Evolutionary conservation across 2,888 invertebrate genomes (phyloP).

Genomic region (Hemaris fuciformis): DNA sequence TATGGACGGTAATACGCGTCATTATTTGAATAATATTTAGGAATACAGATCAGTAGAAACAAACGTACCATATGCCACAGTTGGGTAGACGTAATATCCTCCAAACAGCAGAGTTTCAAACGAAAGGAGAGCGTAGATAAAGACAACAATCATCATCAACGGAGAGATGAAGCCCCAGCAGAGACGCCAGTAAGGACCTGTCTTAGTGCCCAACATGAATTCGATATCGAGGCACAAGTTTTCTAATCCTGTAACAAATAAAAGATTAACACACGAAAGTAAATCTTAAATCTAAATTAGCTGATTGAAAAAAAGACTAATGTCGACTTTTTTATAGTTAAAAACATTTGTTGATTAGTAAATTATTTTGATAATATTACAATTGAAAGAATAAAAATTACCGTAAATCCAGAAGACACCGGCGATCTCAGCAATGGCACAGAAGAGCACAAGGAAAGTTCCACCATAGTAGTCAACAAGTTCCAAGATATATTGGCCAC

Average conservation of each 20-base stretch:
- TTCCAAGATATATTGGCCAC: slow-evolving; percentile 87
- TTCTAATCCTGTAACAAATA: slow-evolving; percentile 57
- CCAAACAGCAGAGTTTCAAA: slow-evolving; percentile 84
- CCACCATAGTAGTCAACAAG: slow-evolving; percentile 89
- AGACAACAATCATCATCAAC: slow-evolving; percentile 84
- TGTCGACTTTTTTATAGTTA: neutral
- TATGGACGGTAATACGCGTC: no score
- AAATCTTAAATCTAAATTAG: neutral
- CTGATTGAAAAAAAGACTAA: neutral
- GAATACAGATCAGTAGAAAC: no score
- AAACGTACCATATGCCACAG: slow-evolving; percentile 80
- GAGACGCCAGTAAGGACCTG: slow-evolving; percentile 87
- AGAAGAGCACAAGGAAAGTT: slow-evolving; percentile 86
- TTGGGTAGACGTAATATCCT: slow-evolving; percentile 79
- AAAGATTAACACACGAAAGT: neutral
- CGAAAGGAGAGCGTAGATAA: slow-evolving; percentile 85
- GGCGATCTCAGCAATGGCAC: slow-evolving; percentile 84
- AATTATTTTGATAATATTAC: neutral
- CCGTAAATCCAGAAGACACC: slow-evolving; percentile 90
- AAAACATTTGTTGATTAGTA: neutral
- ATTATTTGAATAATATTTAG: no score
- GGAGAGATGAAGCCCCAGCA: slow-evolving; percentile 91
- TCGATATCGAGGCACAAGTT: slow-evolving; percentile 85
- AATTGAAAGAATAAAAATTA: slow-evolving; percentile 30
- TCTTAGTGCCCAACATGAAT: slow-evolving; percentile 88